Evolutionary conservation across 2,888 invertebrate species (phyloP).

Genomic region (Smittia sp.): DNA sequence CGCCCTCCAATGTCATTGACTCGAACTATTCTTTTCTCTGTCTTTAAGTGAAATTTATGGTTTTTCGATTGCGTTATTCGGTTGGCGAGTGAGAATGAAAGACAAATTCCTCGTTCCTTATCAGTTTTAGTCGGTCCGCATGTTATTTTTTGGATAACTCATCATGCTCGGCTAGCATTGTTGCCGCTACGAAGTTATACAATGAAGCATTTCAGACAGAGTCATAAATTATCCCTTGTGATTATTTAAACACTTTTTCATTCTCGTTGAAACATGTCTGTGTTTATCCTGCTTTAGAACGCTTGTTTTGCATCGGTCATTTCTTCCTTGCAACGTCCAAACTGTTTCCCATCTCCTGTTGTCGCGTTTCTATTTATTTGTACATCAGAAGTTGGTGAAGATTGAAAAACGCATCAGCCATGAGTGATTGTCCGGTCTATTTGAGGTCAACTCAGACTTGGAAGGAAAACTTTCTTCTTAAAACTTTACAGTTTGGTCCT

Average conservation of each 20-base stretch:
- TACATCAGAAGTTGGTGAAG: background rate
- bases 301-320: too few relatives aligned
- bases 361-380: too few relatives aligned
- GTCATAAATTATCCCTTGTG: constrained; percentile 7
- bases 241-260: background rate
- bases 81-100: background rate
- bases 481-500: too few relatives aligned
- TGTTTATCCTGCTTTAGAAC: background rate
- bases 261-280: background rate
- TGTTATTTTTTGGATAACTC: too few relatives aligned
- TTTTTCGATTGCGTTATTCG: background rate
- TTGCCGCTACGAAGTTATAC: background rate
- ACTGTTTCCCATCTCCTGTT: too few relatives aligned
- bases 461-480: background rate
- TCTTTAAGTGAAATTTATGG: background rate
- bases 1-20: background rate
- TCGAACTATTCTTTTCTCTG: background rate
- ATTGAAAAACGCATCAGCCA: background rate
- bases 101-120: background rate
- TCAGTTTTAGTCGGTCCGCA: background rate
- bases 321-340: too few relatives aligned
- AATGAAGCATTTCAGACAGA: background rate
- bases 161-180: too few relatives aligned
- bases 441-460: background rate
- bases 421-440: constrained; percentile 9